Evolutionary conservation across 2,888 invertebrate genomes (phyloP).

Genomic region (Sesia apiformis): DNA sequence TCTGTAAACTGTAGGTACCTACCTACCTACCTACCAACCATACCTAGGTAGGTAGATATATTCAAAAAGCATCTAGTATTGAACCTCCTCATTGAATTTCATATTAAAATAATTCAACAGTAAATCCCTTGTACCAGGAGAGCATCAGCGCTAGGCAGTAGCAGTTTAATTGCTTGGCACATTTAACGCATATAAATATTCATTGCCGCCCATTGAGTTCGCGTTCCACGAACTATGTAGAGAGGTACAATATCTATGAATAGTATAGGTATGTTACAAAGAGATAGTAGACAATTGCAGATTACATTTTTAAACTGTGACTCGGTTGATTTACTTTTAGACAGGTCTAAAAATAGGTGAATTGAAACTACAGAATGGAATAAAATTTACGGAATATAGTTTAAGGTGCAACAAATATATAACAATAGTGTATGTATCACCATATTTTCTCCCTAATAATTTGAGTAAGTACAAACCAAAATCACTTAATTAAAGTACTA

Average conservation of each 20-base stretch:
- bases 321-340: too few species aligned
- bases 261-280: too few species aligned
- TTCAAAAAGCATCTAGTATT: not conserved
- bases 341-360: too few species aligned
- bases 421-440: too few species aligned
- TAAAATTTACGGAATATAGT: too few species aligned
- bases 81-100: not conserved
- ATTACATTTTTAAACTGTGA: too few species aligned
- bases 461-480: not conserved
- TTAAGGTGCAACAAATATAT: too few species aligned
- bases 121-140: conserved; percentile 1
- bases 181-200: conserved; percentile 67
- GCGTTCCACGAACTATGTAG: conserved; percentile 1
- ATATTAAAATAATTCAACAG: conserved; percentile 33
- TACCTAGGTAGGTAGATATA: conserved; percentile 11
- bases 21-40: too few species aligned
- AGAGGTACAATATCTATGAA: not conserved
- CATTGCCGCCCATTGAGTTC: conserved; percentile 52
- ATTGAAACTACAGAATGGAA: too few species aligned
- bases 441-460: too few species aligned
- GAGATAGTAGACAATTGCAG: too few species aligned
- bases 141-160: conserved; percentile 19
- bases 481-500: not conserved
- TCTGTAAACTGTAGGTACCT: too few species aligned
- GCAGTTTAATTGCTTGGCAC: conserved; percentile 69